Percentiles rank a stretch among this genome's conserved stretches.
These are phyloP conservation scores for Fistularia commersonii DNA, from an alignment of 2,797 vertebrate genomes.

Conservation along the genomic window DNA sequence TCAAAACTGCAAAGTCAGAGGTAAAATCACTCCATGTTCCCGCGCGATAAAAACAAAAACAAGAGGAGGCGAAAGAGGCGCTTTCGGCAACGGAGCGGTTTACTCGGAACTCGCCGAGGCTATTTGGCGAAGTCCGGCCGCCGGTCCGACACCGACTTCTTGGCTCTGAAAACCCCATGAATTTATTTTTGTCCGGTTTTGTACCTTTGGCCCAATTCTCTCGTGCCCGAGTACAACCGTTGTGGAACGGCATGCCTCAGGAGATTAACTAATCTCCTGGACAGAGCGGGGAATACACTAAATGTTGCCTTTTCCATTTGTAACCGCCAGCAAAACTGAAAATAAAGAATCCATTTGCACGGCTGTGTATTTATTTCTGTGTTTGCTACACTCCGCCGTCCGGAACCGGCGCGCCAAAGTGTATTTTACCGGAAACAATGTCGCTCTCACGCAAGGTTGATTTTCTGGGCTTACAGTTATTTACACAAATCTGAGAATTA, in stretches of 20 bases:
- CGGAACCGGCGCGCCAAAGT: neutral
- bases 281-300: conserved; percentile 14
- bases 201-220: conserved; percentile 67
- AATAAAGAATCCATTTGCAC: neutral
- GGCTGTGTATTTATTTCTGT: neutral
- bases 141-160: too few species aligned
- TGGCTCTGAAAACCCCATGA: too few species aligned
- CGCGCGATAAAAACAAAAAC: too few species aligned
- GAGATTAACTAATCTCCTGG: conserved; percentile 59
- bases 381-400: neutral
- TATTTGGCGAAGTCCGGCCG: neutral
- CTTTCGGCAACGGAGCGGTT: conserved; percentile 3
- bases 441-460: conserved; percentile 7
- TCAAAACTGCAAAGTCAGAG: neutral
- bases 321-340: neutral
- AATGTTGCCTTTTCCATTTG: conserved; percentile 9
- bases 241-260: conserved; percentile 55
- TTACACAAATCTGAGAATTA: conserved; percentile 33
- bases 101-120: neutral
- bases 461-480: conserved; percentile 28
- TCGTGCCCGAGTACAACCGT: conserved; percentile 38
- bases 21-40: neutral
- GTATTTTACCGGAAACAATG: conserved; percentile 3
- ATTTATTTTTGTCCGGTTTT: conserved; percentile 11
- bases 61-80: neutral